Evolutionary conservation across 1,140 invertebrate genomes (phyloP).

Genomic region (Limonius californicus): DNA sequence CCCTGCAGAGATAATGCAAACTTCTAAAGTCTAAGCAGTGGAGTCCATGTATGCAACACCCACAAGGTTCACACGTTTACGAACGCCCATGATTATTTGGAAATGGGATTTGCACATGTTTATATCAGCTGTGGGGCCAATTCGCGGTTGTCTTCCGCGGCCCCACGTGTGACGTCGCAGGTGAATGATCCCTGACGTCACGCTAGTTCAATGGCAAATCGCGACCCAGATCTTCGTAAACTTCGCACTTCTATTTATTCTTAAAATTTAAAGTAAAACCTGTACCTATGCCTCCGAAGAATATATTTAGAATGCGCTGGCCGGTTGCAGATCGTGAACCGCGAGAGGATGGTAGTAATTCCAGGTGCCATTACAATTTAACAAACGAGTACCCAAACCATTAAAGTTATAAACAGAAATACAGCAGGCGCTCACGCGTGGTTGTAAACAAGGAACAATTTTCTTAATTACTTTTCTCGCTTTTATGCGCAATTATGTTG

Average conservation of each 20-base stretch:
- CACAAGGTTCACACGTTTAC: background rate
- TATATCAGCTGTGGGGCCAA: constrained; percentile 38
- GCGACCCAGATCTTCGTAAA: constrained; percentile 46
- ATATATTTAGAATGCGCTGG: too few species aligned
- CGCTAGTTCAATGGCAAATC: constrained; percentile 50
- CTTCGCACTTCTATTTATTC: constrained; percentile 10
- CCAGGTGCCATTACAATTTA: background rate
- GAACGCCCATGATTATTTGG: constrained; percentile 11
- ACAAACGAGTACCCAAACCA: constrained; percentile 1
- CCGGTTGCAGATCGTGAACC: too few species aligned
- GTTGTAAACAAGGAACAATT: background rate
- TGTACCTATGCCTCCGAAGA: too few species aligned
- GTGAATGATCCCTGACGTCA: constrained; percentile 48
- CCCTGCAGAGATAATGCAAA: too few species aligned
- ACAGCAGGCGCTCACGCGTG: background rate
- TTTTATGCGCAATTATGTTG: constrained; percentile 4
- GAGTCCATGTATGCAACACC: too few species aligned
- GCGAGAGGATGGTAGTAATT: background rate
- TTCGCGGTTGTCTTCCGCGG: constrained; percentile 38
- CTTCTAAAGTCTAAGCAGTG: too few species aligned
- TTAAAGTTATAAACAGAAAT: constrained; percentile 2
- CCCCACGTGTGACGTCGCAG: constrained; percentile 44
- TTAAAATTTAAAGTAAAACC: constrained; percentile 5
- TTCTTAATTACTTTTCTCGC: constrained; percentile 1
- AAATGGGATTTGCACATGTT: constrained; percentile 21